These are phyloP conservation scores for Uloborus diversus DNA, from an alignment of 1,140 invertebrate genomes.

Conservation along the genomic window DNA sequence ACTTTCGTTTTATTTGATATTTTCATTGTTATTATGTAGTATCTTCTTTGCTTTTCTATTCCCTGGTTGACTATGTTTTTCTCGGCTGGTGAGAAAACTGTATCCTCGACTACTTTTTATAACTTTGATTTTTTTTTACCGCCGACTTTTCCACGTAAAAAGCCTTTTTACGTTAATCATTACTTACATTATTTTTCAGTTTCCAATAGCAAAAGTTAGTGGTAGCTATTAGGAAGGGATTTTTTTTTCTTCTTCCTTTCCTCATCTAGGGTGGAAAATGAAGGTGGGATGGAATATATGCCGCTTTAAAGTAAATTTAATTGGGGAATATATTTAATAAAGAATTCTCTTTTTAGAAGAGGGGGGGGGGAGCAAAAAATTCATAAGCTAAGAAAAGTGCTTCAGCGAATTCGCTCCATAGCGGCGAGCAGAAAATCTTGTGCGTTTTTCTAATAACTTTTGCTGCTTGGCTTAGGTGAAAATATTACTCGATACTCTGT, in stretches of 20 bases:
- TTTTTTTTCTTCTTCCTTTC: slow-evolving; percentile 20
- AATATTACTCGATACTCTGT: slow-evolving; percentile 52
- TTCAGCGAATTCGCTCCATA: background rate
- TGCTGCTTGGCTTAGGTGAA: slow-evolving; percentile 50
- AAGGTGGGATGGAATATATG: slow-evolving; percentile 17
- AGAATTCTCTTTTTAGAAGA: slow-evolving; percentile 47
- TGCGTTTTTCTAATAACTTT: slow-evolving; percentile 55
- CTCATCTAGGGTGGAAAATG: slow-evolving; percentile 13
- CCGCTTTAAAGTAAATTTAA: slow-evolving; percentile 56
- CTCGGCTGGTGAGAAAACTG: slow-evolving; percentile 33
- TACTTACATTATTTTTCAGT: slow-evolving; percentile 54
- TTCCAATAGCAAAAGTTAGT: slow-evolving; percentile 55
- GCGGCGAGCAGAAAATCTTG: slow-evolving; percentile 41
- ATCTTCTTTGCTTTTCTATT: slow-evolving; percentile 22
- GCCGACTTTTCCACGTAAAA: slow-evolving; percentile 25
- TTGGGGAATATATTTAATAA: slow-evolving; percentile 57
- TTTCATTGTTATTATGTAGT: slow-evolving; percentile 35
- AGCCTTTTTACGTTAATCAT: slow-evolving; percentile 54
- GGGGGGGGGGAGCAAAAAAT: slow-evolving; percentile 22
- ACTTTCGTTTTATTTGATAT: slow-evolving; percentile 21
- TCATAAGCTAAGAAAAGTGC: slow-evolving; percentile 13
- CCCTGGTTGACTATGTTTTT: slow-evolving; percentile 12
- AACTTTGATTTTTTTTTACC: slow-evolving; percentile 6
- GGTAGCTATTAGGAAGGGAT: slow-evolving; percentile 50
- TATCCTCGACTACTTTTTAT: slow-evolving; percentile 13